Percentiles rank a stretch among this genome's conserved stretches.
Evolutionary conservation across 1,140 invertebrate genomes (phyloP).

Genomic region (Lepidurus arcticus): DNA sequence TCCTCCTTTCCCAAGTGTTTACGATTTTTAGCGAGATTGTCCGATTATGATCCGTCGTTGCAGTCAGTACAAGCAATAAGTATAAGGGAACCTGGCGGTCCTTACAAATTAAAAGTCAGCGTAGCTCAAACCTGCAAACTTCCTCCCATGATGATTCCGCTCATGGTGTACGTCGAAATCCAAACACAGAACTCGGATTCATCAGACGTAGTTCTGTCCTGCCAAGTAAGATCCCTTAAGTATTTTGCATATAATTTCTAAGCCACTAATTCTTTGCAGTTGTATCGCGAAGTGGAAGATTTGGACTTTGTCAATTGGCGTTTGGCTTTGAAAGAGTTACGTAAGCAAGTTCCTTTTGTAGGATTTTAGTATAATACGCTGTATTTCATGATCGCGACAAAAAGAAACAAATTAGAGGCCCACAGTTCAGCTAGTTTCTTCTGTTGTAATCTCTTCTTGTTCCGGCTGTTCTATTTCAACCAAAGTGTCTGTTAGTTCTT

Average conservation of each 20-base stretch:
- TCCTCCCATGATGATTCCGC: not conserved
- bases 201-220: not conserved
- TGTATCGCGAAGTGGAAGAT: not conserved
- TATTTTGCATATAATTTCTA: not conserved
- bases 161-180: not conserved
- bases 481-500: not conserved
- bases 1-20: not conserved
- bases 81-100: not conserved
- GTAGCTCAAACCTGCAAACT: not conserved
- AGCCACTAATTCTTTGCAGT: not conserved
- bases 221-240: not conserved
- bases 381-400: not conserved
- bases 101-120: slow-evolving; percentile 3
- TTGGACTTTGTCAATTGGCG: not conserved
- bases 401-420: not conserved
- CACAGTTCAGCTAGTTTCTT: slow-evolving; percentile 7
- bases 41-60: not conserved
- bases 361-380: not conserved
- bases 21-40: not conserved
- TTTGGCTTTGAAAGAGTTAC: not conserved
- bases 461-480: not conserved
- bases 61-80: not conserved
- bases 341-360: not conserved
- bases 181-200: not conserved
- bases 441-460: not conserved